Conservation (phyloP, 1,140 invertebrate species). For the Idris sp. region DNA sequence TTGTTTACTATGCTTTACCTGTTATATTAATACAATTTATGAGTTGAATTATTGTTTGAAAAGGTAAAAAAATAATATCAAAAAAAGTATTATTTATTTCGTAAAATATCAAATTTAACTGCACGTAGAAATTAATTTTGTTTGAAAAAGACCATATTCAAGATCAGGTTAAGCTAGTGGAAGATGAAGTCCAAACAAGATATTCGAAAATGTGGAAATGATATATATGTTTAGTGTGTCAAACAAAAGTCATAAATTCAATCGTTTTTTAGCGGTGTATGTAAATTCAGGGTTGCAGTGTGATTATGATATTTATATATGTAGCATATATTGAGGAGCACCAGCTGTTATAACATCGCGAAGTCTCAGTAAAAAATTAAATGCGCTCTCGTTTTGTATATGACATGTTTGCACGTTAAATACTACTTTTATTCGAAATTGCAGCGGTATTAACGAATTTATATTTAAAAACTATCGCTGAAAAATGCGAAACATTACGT, state of each 20-base stretch:
- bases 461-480: conserved; percentile 15
- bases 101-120: too few relatives aligned
- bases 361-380: conserved; percentile 68
- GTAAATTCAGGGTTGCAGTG: conserved; percentile 35
- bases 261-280: conserved; percentile 23
- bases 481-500: conserved; percentile 23
- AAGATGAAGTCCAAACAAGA: too few relatives aligned
- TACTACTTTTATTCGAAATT: conserved; percentile 44
- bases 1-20: too few relatives aligned
- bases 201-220: neutral
- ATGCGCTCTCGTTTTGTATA: conserved; percentile 62
- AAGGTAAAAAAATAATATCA: too few relatives aligned
- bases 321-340: conserved; percentile 45
- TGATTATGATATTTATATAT: conserved; percentile 43
- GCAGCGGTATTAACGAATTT: conserved; percentile 33
- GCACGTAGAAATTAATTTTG: too few relatives aligned
- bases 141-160: too few relatives aligned
- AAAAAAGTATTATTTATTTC: too few relatives aligned
- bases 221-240: conserved; percentile 16
- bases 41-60: too few relatives aligned
- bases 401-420: conserved; percentile 53
- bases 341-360: conserved; percentile 65
- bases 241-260: conserved; percentile 52
- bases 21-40: too few relatives aligned
- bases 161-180: too few relatives aligned